These are phyloP conservation scores for Mirounga angustirostris DNA, from an alignment of 2,113 vertebrate genomes.

Conservation along the genomic window DNA sequence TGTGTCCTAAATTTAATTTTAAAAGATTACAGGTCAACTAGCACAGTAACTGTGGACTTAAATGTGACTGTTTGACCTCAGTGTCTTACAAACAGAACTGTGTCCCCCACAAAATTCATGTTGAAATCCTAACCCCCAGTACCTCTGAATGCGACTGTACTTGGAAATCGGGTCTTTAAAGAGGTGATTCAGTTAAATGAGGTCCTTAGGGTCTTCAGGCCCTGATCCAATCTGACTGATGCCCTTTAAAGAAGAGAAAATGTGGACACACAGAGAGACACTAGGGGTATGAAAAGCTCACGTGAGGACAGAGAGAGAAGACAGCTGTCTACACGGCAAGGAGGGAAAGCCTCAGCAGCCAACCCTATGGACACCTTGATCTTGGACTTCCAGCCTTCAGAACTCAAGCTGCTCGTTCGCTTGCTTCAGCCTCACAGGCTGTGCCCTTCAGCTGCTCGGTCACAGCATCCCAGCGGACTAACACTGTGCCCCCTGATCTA, in stretches of 20 bases:
- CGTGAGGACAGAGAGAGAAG: neutral
- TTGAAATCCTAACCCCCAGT: neutral
- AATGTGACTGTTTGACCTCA: neutral
- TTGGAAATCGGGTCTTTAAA: neutral
- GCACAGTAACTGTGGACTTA: neutral
- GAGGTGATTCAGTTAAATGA: neutral
- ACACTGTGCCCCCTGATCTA: neutral
- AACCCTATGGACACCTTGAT: fast-evolving
- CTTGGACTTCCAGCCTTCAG: neutral
- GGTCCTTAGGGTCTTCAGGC: neutral
- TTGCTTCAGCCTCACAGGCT: neutral
- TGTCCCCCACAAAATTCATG: neutral
- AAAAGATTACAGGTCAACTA: neutral
- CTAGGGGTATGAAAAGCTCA: fast-evolving
- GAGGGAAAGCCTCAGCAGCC: neutral
- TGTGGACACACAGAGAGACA: neutral
- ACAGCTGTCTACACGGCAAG: no score
- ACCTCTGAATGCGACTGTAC: neutral
- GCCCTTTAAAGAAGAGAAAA: neutral
- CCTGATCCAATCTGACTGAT: neutral
- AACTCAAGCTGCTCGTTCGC: neutral
- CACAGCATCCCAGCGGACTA: neutral
- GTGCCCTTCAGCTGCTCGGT: no score
- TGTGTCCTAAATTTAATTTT: neutral
- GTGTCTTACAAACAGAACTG: neutral